These are phyloP conservation scores for Taxidea taxus DNA, from an alignment of 2,113 vertebrate species.

Conservation along the genomic window DNA sequence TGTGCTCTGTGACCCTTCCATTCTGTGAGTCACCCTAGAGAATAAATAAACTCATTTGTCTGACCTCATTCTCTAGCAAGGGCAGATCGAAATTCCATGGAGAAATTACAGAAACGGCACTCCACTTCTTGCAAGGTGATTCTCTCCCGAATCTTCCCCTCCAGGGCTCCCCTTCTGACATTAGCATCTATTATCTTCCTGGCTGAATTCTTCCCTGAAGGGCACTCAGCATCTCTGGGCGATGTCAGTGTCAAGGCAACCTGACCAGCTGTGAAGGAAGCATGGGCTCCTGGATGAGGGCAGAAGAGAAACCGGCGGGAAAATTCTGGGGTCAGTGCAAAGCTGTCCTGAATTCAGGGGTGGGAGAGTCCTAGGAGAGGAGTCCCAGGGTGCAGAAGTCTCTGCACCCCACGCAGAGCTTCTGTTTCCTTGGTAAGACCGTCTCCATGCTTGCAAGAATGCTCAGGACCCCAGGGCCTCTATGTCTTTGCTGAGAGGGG, in stretches of 20 bases:
- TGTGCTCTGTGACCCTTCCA: background rate
- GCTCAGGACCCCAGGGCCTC: background rate
- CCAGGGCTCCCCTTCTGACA: background rate
- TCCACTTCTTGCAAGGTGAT: conserved; percentile 11
- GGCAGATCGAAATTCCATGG: background rate
- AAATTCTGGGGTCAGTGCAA: accelerated
- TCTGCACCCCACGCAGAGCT: accelerated
- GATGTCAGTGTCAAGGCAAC: background rate
- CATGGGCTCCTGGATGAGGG: background rate
- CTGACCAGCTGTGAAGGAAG: background rate
- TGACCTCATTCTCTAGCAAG: conserved; percentile 39
- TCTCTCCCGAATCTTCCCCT: background rate
- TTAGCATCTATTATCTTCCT: conserved; percentile 38
- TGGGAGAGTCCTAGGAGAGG: background rate
- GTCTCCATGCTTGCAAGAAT: background rate
- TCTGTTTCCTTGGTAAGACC: background rate
- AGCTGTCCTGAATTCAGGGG: background rate
- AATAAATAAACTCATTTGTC: conserved; percentile 23
- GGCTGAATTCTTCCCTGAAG: conserved; percentile 46
- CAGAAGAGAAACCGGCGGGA: background rate
- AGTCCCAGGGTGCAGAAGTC: background rate
- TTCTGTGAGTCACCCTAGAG: conserved; percentile 19
- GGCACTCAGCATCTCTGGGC: background rate
- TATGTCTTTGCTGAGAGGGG: background rate
- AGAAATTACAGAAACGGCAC: background rate